Base-by-base conservation (phyloP, 2,888 invertebrate genomes). In the Eueremaeus valkanovi region DNA sequence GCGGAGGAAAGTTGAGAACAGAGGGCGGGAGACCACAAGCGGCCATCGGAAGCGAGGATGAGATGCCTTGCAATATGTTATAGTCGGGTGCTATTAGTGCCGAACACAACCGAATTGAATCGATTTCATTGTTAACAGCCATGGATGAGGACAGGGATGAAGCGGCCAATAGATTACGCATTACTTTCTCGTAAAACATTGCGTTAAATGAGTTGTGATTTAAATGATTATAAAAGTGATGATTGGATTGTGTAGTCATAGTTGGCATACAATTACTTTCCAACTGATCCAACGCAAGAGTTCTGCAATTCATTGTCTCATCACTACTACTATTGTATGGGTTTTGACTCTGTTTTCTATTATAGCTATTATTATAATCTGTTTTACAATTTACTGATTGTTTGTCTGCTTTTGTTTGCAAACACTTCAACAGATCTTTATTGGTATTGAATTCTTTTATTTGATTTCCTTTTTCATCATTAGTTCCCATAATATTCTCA, bases 111-210 rank as follows among this genome's bases (percentile, higher is more conserved):
- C 68, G 68, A 68, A 68, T 40, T 40, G 68, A 68, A 13, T 68
- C 68, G 36, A 68, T 68, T 40, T 68, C 68, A 24, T 21, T 68
- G 42, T 40, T 40, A 1, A 18, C 24, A 11, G 21, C 16, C 21
- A 63, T n/a, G 33, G n/a, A n/a, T n/a, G 68, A 68, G 21, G 68
- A 21, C 36, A 63, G 33, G 2, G 63, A 68, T 40, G 68, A 68
- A 11, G 68, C 68, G 11, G 68, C 24, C 68, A 68, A 68, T 5
- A 68, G 40, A 42, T 68, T 68, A 9, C 68, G 36, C 68, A 68
- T 68, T 21, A 68, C 68, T 68, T 36, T 68, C 40, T 68, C 68
- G 27, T 68, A 68, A 42, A 68, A 42, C 40, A 68, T 24, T 68
- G 68, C 24, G 21, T 68, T 68, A 5, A 68, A 68, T 11, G 68